A percentile compares a stretch with the other conserved stretches of the same genome.
Evolutionary conservation across 2,888 invertebrate genomes (phyloP).

Genomic region (Temnothorax unifasciatus): DNA sequence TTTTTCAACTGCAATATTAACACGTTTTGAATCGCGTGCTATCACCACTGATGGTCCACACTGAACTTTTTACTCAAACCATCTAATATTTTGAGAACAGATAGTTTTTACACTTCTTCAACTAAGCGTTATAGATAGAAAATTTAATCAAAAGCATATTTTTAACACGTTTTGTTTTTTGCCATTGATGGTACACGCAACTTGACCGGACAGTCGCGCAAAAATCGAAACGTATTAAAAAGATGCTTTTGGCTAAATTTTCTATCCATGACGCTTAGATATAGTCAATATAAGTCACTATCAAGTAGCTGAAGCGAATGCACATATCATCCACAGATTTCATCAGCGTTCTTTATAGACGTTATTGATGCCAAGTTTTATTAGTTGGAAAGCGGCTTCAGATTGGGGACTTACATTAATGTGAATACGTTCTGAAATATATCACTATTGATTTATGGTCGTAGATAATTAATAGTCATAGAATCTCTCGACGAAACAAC

Average conservation of each 20-base stretch:
- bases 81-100: background rate
- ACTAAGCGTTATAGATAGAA: background rate
- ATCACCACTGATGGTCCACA: background rate
- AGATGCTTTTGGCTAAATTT: background rate
- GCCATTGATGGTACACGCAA: background rate
- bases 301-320: background rate
- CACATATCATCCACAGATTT: background rate
- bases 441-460: background rate
- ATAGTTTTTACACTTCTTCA: background rate
- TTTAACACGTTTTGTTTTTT: background rate
- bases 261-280: background rate
- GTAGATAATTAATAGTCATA: background rate
- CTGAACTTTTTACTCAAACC: background rate
- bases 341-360: background rate
- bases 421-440: background rate
- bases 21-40: too few relatives aligned
- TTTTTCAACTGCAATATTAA: background rate
- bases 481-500: slow-evolving; percentile 23
- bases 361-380: background rate
- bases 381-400: background rate
- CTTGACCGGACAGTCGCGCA: background rate
- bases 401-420: background rate
- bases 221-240: background rate
- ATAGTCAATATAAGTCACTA: background rate
- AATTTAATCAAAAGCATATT: background rate